Conservation (phyloP, 2,797 vertebrate genomes). For the Myripristis jacobus region DNA sequence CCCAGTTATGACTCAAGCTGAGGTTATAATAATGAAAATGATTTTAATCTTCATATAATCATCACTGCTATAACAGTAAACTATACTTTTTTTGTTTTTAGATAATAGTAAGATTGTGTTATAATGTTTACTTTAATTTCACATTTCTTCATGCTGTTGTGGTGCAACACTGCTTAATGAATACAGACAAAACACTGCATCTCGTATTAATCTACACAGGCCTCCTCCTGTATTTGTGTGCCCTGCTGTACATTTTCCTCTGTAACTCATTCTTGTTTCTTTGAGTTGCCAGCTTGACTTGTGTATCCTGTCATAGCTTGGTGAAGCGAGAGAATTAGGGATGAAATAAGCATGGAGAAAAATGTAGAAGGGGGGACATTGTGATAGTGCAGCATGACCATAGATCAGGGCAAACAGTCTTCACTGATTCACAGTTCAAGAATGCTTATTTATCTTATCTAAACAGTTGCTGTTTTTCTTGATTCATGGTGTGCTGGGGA, state of each 20-base stretch:
- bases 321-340: conserved; percentile 24
- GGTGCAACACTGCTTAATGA: too few relatives aligned
- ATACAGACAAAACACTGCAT: too few relatives aligned
- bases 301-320: conserved; percentile 1
- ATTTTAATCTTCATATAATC: too few relatives aligned
- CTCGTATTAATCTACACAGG: not conserved
- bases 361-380: not conserved
- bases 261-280: conserved; percentile 22
- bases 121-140: too few relatives aligned
- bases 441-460: conserved; percentile 37
- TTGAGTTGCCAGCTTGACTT: not conserved
- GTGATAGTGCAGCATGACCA: not conserved
- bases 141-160: too few relatives aligned
- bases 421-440: not conserved
- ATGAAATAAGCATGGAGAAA: conserved; percentile 18
- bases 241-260: not conserved
- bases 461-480: conserved; percentile 9
- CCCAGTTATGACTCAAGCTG: too few relatives aligned
- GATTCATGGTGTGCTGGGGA: conserved; percentile 4
- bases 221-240: not conserved
- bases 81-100: too few relatives aligned
- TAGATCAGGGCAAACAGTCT: not conserved
- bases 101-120: too few relatives aligned
- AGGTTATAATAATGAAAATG: too few relatives aligned
- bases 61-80: too few relatives aligned